These are phyloP conservation scores for Calonectris borealis DNA, from an alignment of 2,113 vertebrate genomes.

Conservation along the genomic window DNA sequence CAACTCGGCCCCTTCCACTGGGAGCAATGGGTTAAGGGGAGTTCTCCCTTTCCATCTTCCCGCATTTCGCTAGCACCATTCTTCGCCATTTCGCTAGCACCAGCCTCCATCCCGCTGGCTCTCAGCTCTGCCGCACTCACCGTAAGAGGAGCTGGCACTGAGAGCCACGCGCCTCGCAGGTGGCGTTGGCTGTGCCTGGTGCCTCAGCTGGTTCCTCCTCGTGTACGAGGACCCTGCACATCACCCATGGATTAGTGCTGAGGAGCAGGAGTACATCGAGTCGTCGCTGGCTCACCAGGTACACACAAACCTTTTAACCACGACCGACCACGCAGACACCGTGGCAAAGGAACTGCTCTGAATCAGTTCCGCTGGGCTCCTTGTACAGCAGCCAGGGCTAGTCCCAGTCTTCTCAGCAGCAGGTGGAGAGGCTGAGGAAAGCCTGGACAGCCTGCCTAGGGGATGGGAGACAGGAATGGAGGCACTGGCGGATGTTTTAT, in stretches of 20 bases:
- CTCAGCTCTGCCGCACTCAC: neutral
- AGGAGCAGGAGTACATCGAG: conserved; percentile 79
- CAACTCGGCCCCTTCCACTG: neutral
- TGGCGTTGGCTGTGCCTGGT: conserved; percentile 73
- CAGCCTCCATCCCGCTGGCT: neutral
- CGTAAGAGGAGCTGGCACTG: neutral
- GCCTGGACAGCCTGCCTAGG: no score
- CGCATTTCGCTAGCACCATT: neutral
- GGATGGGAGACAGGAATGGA: neutral
- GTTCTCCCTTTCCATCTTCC: neutral
- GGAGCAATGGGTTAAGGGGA: neutral
- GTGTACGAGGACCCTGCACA: conserved; percentile 78
- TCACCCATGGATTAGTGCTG: conserved; percentile 78
- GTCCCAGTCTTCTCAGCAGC: neutral
- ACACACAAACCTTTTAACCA: neutral
- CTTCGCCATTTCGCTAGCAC: accelerated
- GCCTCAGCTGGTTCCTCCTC: conserved; percentile 78
- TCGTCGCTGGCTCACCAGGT: conserved; percentile 76
- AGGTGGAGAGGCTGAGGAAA: neutral
- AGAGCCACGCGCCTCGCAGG: conserved; percentile 52
- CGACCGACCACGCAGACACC: accelerated
- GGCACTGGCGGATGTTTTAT: neutral
- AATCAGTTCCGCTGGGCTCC: neutral
- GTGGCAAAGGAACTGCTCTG: neutral
- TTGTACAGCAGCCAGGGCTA: neutral